A percentile compares a stretch with the other conserved stretches of the same genome.
phyloP scores from a whole-genome alignment of 2,888 invertebrate genomes.

The Campoletis raptor region DNA sequence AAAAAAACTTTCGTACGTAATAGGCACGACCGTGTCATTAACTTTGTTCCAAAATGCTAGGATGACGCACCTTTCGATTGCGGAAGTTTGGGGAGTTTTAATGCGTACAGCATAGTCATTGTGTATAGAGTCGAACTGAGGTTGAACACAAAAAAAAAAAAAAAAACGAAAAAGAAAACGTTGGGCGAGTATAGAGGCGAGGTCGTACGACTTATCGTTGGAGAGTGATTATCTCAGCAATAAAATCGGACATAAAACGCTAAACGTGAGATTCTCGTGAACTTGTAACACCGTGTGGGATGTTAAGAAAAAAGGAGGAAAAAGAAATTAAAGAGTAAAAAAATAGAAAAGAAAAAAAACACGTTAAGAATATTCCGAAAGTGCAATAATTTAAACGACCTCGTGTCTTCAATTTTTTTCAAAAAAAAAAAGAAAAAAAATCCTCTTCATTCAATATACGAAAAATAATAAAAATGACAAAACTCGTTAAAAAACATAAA shows the following conservation, averaged over 20 bases:
- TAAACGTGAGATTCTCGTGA: constrained; percentile 58
- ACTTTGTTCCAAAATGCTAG: constrained; percentile 36
- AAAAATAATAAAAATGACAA: background rate
- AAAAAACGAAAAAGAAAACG: constrained; percentile 25
- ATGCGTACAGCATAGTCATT: constrained; percentile 26
- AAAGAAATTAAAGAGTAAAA: constrained; percentile 3
- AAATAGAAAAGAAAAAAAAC: background rate
- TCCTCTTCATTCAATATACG: background rate
- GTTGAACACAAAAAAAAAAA: background rate
- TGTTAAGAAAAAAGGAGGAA: constrained; percentile 4
- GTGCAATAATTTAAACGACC: background rate
- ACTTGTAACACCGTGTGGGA: constrained; percentile 24
- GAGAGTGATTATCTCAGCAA: constrained; percentile 62
- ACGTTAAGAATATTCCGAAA: background rate
- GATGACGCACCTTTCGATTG: constrained; percentile 53
- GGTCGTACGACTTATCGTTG: constrained; percentile 58
- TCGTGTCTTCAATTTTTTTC: background rate
- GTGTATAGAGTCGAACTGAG: constrained; percentile 7
- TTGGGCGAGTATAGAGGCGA: constrained; percentile 43
- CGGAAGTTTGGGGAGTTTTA: constrained; percentile 55
- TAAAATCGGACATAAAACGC: constrained; percentile 54
- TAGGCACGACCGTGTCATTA: background rate
- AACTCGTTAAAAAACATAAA: background rate
- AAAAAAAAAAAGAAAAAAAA: no score
- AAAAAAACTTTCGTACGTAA: constrained; percentile 4